Conservation (phyloP, 2,797 vertebrate genomes). For the Dermochelys coriacea region DNA sequence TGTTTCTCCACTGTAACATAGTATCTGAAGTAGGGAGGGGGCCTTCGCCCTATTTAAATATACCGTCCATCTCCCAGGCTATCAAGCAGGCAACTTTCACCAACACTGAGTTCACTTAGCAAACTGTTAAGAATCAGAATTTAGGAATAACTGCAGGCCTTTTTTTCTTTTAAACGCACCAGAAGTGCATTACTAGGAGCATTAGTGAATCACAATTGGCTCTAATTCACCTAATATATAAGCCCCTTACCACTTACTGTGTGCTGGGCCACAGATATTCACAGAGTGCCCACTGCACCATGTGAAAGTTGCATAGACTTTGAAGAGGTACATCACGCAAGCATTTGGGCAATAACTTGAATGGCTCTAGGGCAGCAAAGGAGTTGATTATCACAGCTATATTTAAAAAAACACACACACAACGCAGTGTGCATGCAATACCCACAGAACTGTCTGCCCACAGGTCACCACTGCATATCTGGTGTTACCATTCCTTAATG, state of each 20-base stretch:
- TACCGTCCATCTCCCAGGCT: not conserved
- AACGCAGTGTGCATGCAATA: constrained; percentile 16
- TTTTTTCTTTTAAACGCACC: too few species aligned
- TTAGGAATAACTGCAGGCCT: not conserved
- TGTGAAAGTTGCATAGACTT: not conserved
- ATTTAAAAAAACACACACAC: constrained; percentile 7
- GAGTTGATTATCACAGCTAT: not conserved
- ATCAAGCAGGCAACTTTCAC: not conserved
- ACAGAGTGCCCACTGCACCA: not conserved
- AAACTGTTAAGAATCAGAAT: not conserved
- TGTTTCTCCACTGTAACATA: not conserved
- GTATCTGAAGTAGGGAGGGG: not conserved
- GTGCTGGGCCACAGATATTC: not conserved
- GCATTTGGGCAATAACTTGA: not conserved
- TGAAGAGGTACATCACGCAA: not conserved
- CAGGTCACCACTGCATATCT: not conserved
- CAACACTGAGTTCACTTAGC: not conserved
- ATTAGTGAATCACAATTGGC: not conserved
- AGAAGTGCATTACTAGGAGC: not conserved
- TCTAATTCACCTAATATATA: not conserved
- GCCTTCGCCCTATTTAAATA: too few species aligned
- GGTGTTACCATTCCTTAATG: constrained; percentile 26
- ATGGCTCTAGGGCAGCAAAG: not conserved
- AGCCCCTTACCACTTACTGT: not conserved
- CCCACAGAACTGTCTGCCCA: not conserved